Evolutionary conservation across 2,888 invertebrate species (phyloP), one percentile per base, ranked within the genome.

Genomic region (Barypeithes pellucidus): DNA sequence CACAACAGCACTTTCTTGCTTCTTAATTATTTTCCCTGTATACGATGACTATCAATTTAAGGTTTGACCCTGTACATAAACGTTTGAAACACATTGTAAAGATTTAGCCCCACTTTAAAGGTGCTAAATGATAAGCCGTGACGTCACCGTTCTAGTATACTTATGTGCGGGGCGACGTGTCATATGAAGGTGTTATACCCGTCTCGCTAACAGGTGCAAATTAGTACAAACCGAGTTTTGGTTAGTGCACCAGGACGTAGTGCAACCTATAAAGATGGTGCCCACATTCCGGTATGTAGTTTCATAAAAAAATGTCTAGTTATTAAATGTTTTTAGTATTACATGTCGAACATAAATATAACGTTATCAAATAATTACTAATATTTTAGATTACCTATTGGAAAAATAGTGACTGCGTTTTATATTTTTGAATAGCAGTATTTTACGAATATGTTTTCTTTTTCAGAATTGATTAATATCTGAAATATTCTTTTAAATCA

Each of bases 121-220:
- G 82, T 83, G 81, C 78, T 81, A 80, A 75, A 79, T 81, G 83
- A 83, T 83, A 83, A 83, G 78, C 77, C 61, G 76, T 82, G 81
- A 82, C 83, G 82, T 81, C 82, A 83, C 76, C 62, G 45, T 43
- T 72, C 60, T 75, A 71, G 72, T 79, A 81, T 82, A 82, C 82
- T 84, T 83, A 84, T 83, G 82, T 79, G 79, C 75, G 78, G 78
- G 78, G 76, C 80, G 80, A 83, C 83, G 83, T 83, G 83, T 83
- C 82, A 82, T 79, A 79, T 81, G 80, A 80, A 83, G 81, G 82
- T 83, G 79, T 77, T 80, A 80, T 81, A 79, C 81, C 80, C 79
- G 80, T 43, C 80, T 76, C 78, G 76, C 77, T 73, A 60, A 33
- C 80, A 80, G 79, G 79, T 81, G 79, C 36, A 62, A 75, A 67